Evolutionary conservation across 2,113 vertebrate species (phyloP).

Genomic region (Synodontis membranacea): DNA sequence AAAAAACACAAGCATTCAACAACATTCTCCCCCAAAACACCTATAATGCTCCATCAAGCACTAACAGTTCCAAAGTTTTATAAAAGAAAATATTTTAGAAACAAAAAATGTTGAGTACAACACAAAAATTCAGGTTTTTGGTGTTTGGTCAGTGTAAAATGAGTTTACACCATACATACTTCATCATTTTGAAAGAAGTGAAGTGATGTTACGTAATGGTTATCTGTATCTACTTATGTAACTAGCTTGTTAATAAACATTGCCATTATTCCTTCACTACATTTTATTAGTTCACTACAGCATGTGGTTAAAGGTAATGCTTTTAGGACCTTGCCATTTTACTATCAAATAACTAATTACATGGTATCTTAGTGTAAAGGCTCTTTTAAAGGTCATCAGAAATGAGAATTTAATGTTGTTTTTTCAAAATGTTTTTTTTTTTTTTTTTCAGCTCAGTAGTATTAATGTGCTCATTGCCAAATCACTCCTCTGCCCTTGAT

Average conservation of each 20-base stretch:
- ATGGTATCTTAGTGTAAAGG: background rate
- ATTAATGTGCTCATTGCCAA: background rate
- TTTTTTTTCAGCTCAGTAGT: background rate
- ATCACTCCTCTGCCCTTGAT: slow-evolving; percentile 11
- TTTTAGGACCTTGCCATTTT: background rate
- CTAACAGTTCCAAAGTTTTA: background rate
- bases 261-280: background rate
- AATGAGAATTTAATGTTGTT: background rate
- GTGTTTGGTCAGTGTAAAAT: background rate
- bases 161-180: background rate
- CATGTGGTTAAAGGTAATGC: background rate
- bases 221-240: background rate
- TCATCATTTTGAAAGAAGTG: background rate
- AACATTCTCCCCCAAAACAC: background rate
- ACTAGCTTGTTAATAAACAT: background rate
- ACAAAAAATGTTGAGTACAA: background rate
- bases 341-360: background rate
- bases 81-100: background rate
- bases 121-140: background rate
- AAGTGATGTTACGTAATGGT: background rate
- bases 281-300: background rate
- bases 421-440: background rate
- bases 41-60: background rate
- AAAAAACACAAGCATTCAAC: no score
- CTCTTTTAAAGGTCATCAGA: background rate